phyloP scores from a whole-genome alignment of 2,888 invertebrate species.

The Dryobota labecula region DNA sequence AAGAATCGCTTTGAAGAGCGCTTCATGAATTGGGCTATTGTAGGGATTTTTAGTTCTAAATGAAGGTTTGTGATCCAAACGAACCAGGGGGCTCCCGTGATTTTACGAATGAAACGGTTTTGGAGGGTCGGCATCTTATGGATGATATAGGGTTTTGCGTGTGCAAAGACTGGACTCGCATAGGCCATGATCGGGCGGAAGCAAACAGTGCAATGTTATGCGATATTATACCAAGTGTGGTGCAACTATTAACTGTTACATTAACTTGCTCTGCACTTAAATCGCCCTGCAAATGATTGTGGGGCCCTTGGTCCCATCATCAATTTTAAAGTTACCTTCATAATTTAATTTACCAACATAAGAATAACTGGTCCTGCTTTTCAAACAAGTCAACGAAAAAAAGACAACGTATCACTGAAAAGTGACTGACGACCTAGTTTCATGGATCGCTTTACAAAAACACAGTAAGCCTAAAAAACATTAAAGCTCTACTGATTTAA shows the following conservation, averaged over 20 bases:
- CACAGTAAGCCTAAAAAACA: background rate
- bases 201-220: background rate
- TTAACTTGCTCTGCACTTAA: background rate
- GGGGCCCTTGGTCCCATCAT: background rate
- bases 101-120: no score
- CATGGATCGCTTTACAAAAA: conserved; percentile 11
- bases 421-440: conserved; percentile 20
- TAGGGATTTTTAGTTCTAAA: no score
- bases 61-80: no score
- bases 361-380: conserved; percentile 19
- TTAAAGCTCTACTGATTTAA: background rate
- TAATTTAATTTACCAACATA: background rate
- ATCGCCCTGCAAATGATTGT: background rate
- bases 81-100: no score
- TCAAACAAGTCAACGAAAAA: conserved; percentile 23
- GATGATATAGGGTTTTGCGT: no score
- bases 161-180: no score
- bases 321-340: background rate
- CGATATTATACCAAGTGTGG: background rate
- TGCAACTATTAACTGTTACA: background rate
- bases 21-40: no score
- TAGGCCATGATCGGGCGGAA: no score
- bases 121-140: no score
- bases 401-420: conserved; percentile 6
- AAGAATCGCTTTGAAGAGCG: no score